phyloP scores from a whole-genome alignment of 2,113 vertebrate genomes.

The Hylia prasina region DNA sequence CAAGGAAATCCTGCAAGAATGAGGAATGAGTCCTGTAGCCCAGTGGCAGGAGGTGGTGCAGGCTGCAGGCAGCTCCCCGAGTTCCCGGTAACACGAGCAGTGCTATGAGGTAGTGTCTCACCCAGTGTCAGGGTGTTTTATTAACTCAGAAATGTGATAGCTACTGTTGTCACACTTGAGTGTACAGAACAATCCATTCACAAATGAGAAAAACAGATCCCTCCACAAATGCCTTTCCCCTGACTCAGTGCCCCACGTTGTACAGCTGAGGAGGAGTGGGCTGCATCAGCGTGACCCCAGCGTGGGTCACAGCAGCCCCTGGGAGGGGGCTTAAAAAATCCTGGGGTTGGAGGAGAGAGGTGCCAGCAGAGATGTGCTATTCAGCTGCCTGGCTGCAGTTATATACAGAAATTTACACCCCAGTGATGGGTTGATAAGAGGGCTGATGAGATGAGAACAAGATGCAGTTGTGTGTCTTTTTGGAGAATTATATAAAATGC shows the following conservation, averaged over 20 bases:
- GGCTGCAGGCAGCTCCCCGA: not conserved
- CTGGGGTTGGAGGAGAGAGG: not conserved
- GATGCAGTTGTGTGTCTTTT: not conserved
- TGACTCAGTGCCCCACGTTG: slow-evolving; percentile 39
- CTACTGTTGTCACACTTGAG: slow-evolving; percentile 75
- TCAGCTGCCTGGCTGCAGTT: not conserved
- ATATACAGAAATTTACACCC: not conserved
- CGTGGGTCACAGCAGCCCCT: not conserved
- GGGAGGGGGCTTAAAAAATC: not conserved
- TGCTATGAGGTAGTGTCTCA: slow-evolving; percentile 81
- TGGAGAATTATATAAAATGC: not conserved
- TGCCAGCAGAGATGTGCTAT: not conserved
- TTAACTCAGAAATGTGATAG: slow-evolving; percentile 76
- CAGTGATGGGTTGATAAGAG: not conserved
- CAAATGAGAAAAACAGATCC: slow-evolving; percentile 77
- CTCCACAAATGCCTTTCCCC: slow-evolving; percentile 66
- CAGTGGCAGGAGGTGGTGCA: not conserved
- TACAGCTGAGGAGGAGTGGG: not conserved
- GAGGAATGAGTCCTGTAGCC: not conserved
- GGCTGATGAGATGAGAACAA: not conserved
- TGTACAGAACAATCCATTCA: slow-evolving; percentile 70
- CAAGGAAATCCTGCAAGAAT: not conserved
- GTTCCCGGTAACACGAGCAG: slow-evolving; percentile 62
- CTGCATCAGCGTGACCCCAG: not conserved
- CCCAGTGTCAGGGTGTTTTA: slow-evolving; percentile 70